Evolutionary conservation across 2,113 vertebrate species (phyloP).

Genomic region (Microcebus ravelobensis): DNA sequence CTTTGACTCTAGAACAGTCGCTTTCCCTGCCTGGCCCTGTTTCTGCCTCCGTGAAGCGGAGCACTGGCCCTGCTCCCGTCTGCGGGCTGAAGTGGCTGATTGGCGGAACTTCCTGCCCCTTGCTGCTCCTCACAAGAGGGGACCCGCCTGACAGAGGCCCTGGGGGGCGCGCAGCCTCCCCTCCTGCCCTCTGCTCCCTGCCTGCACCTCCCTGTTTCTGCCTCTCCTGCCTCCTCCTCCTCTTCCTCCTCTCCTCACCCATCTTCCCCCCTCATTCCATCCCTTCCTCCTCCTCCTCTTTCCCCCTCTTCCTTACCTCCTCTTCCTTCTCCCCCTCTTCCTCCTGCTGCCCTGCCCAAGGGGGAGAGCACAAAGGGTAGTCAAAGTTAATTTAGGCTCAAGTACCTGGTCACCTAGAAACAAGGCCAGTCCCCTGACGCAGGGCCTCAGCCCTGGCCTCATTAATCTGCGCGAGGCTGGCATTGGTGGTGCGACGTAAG

Average conservation of each 20-base stretch:
- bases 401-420: constrained; percentile 89
- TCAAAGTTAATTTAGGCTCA: constrained; percentile 78
- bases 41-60: not conserved
- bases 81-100: too few relatives aligned
- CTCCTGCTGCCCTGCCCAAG: constrained; percentile 25
- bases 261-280: too few relatives aligned
- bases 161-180: not conserved
- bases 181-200: not conserved
- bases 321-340: not conserved
- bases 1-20: not conserved
- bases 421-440: constrained; percentile 86
- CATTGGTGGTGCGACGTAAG: constrained; percentile 79
- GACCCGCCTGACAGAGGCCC: not conserved
- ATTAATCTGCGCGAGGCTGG: constrained; percentile 85
- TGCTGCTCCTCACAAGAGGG: not conserved
- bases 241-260: accelerated
- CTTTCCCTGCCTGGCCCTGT: not conserved
- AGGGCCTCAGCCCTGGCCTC: constrained; percentile 85
- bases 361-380: not conserved
- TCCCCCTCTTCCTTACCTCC: not conserved
- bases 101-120: not conserved
- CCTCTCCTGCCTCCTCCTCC: too few relatives aligned
- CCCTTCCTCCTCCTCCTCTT: not conserved
- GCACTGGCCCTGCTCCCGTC: not conserved
- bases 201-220: not conserved